Base-by-base conservation (phyloP, 2,888 invertebrate species). In the Athalia rosae region DNA sequence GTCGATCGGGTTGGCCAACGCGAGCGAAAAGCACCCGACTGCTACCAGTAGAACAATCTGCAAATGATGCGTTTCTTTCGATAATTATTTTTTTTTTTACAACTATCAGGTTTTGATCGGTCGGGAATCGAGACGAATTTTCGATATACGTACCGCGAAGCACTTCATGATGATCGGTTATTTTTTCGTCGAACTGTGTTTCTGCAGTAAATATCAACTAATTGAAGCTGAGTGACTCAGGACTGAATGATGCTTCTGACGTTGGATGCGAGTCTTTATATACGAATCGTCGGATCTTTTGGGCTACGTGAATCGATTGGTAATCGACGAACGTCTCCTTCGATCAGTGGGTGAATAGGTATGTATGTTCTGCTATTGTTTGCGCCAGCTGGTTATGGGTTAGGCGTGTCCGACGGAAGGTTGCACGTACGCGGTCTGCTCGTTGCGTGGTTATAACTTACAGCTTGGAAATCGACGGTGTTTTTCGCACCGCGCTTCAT, bases 81-180 rank as follows among this genome's bases (percentile, higher is more conserved):
- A 6, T 1, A 5, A 45, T 11, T 0, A 5, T 58, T 28, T 3
- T n/a, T 50, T 4, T 3, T 61, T 61, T n/a, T 2, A 4, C 28
- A 3, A 53, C 15, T 41, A 53, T 4, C 4, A 1, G n/a, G n/a
- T n/a, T 6, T 3, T 4, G 15, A 67, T 67, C n/a, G 9, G n/a
- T 9, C 13, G 28, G 3, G 5, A 11, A 4, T 9, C 8, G 8
- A 45, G 13, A 47, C 48, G 28, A 11, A 28, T 9, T 43, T 63
- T 6, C 28, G 28, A 13, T 11, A 28, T 86, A 87, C 87, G 86
- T 81, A 87, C 87, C 76, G 81, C 84, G 83, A 88, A 83, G 84
- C 84, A 87, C 84, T 87, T 88, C 87, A 87, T 87, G 84, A 83
- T 85, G 86, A 81, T 81, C 80, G 47, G 58, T 67, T n/a, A n/a